Evolutionary conservation across 2,888 invertebrate species (phyloP).

Genomic region (Halictus ligatus): DNA sequence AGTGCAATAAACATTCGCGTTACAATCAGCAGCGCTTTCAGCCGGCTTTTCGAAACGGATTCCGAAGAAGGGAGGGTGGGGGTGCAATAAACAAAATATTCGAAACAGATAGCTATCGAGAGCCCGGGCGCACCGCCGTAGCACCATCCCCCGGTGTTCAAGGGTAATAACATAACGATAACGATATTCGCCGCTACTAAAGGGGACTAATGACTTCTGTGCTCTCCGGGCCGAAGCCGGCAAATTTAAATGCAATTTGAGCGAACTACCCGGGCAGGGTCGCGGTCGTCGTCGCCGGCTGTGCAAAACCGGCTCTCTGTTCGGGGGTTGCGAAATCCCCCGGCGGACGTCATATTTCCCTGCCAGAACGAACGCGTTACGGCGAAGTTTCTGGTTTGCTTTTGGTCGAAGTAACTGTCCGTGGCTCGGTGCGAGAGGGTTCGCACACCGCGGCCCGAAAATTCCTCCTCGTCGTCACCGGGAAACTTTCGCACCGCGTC

Average conservation of each 20-base stretch:
- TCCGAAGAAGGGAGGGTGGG: background rate
- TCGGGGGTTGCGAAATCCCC: constrained; percentile 38
- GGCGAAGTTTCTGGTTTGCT: constrained; percentile 55
- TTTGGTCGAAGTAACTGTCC: constrained; percentile 45
- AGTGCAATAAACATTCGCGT: background rate
- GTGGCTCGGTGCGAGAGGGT: background rate
- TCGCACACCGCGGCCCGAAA: constrained; percentile 9
- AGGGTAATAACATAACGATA: constrained; percentile 47
- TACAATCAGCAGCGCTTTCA: background rate
- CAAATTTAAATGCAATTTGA: constrained; percentile 71
- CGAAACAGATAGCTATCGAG: constrained; percentile 21
- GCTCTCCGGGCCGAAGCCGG: constrained; percentile 50
- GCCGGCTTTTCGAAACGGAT: background rate
- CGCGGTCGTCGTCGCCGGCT: constrained; percentile 49
- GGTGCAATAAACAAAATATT: constrained; percentile 16
- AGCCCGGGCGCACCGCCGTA: background rate
- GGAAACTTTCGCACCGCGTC: background rate
- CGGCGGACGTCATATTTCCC: constrained; percentile 62
- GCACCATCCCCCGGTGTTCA: constrained; percentile 3
- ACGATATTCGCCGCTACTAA: constrained; percentile 53
- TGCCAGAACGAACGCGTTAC: constrained; percentile 53
- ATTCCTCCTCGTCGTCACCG: constrained; percentile 28
- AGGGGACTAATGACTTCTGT: constrained; percentile 63
- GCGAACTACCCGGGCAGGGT: constrained; percentile 56
- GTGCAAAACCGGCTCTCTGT: constrained; percentile 23